Percentiles rank a stretch among this genome's conserved stretches.
Evolutionary conservation across 1,140 invertebrate genomes (phyloP).

Genomic region (Pseudomyrmex cubaensis): DNA sequence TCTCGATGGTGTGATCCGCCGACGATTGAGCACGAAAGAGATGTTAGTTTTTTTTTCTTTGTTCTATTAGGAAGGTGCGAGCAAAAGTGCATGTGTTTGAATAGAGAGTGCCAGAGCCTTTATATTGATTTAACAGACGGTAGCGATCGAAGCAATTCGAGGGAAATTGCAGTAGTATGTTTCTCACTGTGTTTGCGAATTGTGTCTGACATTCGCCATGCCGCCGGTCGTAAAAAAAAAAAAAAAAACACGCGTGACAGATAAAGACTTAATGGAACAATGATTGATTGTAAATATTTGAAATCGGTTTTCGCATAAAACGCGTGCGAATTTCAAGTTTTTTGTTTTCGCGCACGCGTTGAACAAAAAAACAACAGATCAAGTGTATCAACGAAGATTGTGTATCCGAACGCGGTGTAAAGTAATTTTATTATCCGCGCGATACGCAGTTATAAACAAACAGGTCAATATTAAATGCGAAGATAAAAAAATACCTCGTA

Average conservation of each 20-base stretch:
- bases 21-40: background rate
- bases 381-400: no score
- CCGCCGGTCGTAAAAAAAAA: conserved; percentile 17
- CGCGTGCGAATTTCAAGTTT: background rate
- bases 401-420: no score
- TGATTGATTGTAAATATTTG: conserved; percentile 27
- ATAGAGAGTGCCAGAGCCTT: background rate
- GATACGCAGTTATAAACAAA: background rate
- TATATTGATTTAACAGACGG: conserved; percentile 55
- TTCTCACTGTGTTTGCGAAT: conserved; percentile 48
- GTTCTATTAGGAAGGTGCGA: conserved; percentile 1
- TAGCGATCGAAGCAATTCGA: conserved; percentile 28
- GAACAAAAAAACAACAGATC: background rate
- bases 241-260: conserved; percentile 8
- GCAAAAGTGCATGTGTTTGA: conserved; percentile 9
- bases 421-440: no score
- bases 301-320: conserved; percentile 7
- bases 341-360: no score
- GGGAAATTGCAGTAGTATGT: conserved; percentile 42
- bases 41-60: background rate
- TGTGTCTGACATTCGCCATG: conserved; percentile 37
- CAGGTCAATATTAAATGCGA: no score
- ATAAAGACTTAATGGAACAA: conserved; percentile 21
- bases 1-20: background rate
- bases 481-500: no score